Percentiles rank a stretch among this genome's conserved stretches.
Conservation (phyloP, 2,113 vertebrate species). For the Cyphomyrus discorhynchus region DNA sequence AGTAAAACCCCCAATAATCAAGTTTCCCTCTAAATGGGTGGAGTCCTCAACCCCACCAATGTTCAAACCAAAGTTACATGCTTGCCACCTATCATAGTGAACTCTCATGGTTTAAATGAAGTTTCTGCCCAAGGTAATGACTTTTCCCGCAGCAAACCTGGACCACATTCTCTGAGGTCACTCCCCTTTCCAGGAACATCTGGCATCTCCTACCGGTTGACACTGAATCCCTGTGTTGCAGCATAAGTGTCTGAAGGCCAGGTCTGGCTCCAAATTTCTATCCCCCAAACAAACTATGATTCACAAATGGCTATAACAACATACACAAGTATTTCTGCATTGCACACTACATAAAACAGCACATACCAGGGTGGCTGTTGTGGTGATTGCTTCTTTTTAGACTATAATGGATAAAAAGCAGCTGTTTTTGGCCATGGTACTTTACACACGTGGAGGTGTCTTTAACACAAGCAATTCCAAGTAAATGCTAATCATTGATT, state of each 20-base stretch:
- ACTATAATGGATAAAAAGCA: not conserved
- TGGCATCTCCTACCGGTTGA: not conserved
- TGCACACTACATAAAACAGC: not conserved
- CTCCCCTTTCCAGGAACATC: not conserved
- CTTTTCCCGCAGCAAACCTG: not conserved
- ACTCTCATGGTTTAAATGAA: not conserved
- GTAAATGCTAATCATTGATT: conserved; percentile 5
- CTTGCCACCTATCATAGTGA: not conserved
- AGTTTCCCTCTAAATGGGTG: not conserved
- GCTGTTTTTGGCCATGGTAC: not conserved
- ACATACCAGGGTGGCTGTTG: not conserved
- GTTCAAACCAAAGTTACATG: not conserved
- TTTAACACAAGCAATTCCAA: not conserved
- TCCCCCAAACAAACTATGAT: not conserved
- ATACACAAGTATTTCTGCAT: not conserved
- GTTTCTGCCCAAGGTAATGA: not conserved
- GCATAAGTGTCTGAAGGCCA: not conserved
- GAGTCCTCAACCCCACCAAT: not conserved
- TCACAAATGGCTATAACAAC: not conserved
- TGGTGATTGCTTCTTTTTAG: not conserved
- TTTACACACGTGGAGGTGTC: not conserved
- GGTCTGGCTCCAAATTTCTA: not conserved
- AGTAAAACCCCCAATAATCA: not conserved
- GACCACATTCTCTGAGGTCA: not conserved
- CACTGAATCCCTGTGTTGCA: not conserved